A percentile compares a stretch with the other conserved stretches of the same genome.
These are phyloP conservation scores for Callosobruchus maculatus DNA, from an alignment of 2,888 invertebrate species.

Conservation along the genomic window DNA sequence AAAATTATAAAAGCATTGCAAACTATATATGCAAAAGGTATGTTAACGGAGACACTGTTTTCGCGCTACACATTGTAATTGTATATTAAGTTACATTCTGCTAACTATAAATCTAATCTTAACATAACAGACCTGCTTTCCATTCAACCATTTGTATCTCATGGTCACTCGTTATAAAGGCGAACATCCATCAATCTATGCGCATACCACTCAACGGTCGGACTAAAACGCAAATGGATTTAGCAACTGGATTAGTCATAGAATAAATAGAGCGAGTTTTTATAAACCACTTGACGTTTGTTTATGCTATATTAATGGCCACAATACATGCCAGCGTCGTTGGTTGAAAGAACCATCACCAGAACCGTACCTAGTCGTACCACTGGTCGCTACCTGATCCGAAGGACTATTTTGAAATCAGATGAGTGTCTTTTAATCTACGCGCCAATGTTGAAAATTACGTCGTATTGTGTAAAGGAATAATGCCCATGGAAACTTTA, in stretches of 20 bases:
- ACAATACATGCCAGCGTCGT: conserved; percentile 7
- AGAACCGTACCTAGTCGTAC: not conserved
- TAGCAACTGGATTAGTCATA: conserved; percentile 21
- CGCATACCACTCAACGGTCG: not conserved
- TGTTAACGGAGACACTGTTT: no score
- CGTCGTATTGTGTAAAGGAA: no score
- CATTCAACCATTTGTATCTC: not conserved
- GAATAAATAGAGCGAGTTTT: conserved; percentile 16
- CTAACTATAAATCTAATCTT: not conserved
- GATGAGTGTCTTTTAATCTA: no score
- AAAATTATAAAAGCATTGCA: no score
- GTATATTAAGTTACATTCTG: not conserved
- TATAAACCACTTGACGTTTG: conserved; percentile 23
- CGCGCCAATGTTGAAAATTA: no score
- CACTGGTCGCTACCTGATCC: no score
- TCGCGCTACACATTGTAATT: not conserved
- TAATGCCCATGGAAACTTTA: no score
- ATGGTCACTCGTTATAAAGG: not conserved
- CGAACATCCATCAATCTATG: not conserved
- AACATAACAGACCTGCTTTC: not conserved
- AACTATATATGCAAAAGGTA: no score
- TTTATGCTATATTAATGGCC: conserved; percentile 27
- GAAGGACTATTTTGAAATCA: no score
- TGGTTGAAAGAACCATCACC: not conserved
- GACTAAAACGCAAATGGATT: conserved; percentile 15